Base-by-base conservation (phyloP, 35 echinoderm and acorn worm genomes). In the Apostichopus japonicus region DNA sequence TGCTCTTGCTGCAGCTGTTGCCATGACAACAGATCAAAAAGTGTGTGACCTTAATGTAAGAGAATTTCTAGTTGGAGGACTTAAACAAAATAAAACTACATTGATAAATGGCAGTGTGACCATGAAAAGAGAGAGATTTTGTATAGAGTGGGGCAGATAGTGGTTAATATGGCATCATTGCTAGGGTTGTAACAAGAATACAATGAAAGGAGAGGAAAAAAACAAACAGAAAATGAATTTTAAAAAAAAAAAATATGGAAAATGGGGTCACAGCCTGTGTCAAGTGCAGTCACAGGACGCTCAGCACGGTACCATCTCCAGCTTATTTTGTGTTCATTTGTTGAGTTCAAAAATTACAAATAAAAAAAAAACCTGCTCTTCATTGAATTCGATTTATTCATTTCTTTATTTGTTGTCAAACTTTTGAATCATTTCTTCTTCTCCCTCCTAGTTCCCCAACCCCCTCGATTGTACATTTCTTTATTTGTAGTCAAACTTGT, bases 301-400 rank as follows among this genome's bases (percentile, higher is more conserved):
- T 54, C 51, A 53, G 79, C 54, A 83, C 79, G 55, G 54, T 83
- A 54, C 24, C 79, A 83, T 83, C 79, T 83, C 79, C 79, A 33
- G 79, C 79, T 83, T 83, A 83, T 83, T 83, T 83, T 83, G 79
- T 83, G 79, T 83, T 83, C 79, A 83, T 83, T 83, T 83, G 79
- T 83, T 83, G 79, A 83, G 79, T 83, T 83, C 24, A 83, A 83
- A 83, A 53, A 67, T 67, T 55, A 54, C 44, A 83, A 83, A 83
- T 83, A 83, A 83, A 83, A 83, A 83, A 83, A 83, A 83, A 83
- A 24, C 79, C 79, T 83, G 79, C 79, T 83, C 79, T 52, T 83
- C 79, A 83, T 54, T 83, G 52, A 54, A 83, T 4, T 16, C 6
- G 33, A 8, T 67, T 67, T 15, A 9, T 19, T 5, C 11, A 67